These are phyloP conservation scores for Siniperca knerii DNA, from an alignment of 2,113 vertebrate species.

Conservation along the genomic window DNA sequence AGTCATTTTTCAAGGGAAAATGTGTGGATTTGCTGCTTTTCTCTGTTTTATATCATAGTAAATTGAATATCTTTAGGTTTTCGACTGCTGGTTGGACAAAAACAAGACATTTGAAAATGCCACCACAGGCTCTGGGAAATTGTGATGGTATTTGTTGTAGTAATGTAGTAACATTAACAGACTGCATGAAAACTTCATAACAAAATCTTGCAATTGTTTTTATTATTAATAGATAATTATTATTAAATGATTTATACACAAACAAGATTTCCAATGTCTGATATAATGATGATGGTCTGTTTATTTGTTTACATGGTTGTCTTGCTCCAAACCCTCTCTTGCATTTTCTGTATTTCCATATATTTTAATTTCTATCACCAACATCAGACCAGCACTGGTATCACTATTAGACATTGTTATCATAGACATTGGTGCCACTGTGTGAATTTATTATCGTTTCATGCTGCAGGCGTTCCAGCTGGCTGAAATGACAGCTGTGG, in stretches of 20 bases:
- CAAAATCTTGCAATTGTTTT: too few relatives aligned
- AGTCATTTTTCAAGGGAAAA: too few relatives aligned
- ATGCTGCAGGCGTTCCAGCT: conserved; percentile 78
- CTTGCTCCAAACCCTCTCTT: neutral
- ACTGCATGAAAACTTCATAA: too few relatives aligned
- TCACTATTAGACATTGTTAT: neutral
- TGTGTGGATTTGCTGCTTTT: too few relatives aligned
- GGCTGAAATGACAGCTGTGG: conserved; percentile 74
- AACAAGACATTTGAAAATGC: neutral
- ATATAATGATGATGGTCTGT: neutral
- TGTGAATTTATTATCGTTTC: neutral
- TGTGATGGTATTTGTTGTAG: neutral
- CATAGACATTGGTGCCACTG: neutral
- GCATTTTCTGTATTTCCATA: neutral
- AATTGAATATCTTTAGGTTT: too few relatives aligned
- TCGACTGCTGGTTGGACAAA: too few relatives aligned
- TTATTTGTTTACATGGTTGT: neutral
- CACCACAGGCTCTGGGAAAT: neutral
- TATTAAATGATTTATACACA: neutral
- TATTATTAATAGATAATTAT: too few relatives aligned
- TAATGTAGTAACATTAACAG: too few relatives aligned
- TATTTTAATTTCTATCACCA: neutral
- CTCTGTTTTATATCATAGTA: too few relatives aligned
- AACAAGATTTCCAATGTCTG: too few relatives aligned
- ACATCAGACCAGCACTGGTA: neutral